Evolutionary conservation across 1,140 invertebrate genomes (phyloP).

Genomic region (Drosophila nikananu): DNA sequence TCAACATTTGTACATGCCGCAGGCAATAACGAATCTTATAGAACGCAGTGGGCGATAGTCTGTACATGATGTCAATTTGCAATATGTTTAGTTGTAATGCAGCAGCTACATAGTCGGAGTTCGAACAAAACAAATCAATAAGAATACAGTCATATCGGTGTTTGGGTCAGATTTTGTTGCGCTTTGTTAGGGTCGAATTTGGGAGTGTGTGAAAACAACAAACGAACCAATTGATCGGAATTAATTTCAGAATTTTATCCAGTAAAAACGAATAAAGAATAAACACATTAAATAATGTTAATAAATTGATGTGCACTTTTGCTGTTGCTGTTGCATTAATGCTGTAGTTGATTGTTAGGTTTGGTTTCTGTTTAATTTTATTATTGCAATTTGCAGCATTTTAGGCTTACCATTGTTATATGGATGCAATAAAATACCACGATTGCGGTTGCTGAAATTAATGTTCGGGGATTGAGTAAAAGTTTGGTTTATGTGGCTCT

Average conservation of each 20-base stretch:
- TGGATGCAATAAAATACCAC: constrained; percentile 87
- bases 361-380: constrained; percentile 52
- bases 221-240: constrained; percentile 39
- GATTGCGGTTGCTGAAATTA: constrained; percentile 86
- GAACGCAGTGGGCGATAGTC: constrained; percentile 64
- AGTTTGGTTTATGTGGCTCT: constrained; percentile 57
- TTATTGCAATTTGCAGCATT: constrained; percentile 78
- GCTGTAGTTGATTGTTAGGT: constrained; percentile 50
- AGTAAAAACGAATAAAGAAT: constrained; percentile 33
- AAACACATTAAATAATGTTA: constrained; percentile 47
- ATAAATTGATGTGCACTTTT: constrained; percentile 62
- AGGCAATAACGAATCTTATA: constrained; percentile 68
- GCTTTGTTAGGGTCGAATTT: constrained; percentile 35
- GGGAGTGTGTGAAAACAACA: constrained; percentile 34
- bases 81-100: constrained; percentile 43
- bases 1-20: constrained; percentile 66
- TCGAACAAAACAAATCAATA: constrained; percentile 34
- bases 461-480: constrained; percentile 78
- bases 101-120: constrained; percentile 53
- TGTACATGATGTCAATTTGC: constrained; percentile 57
- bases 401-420: constrained; percentile 87
- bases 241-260: constrained; percentile 35
- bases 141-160: constrained; percentile 27
- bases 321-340: constrained; percentile 51
- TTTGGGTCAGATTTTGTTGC: constrained; percentile 24